These are phyloP conservation scores for Osmoderma eremita DNA, from an alignment of 2,888 invertebrate species.

Conservation along the genomic window DNA sequence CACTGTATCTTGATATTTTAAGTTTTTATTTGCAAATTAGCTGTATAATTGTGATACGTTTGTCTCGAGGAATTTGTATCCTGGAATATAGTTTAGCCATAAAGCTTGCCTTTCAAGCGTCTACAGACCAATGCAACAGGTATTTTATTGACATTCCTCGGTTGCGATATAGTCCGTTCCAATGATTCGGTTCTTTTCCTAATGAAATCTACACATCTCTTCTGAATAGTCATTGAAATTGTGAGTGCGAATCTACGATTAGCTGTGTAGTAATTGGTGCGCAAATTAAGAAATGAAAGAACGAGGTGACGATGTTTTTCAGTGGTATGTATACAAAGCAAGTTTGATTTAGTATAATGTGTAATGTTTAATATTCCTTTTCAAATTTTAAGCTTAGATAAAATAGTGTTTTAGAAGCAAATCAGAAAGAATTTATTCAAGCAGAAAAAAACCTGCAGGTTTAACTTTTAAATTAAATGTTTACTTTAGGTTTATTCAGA, in stretches of 20 bases:
- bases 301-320: no score
- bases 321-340: no score
- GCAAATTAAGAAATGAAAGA: neutral
- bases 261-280: neutral
- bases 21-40: conserved; percentile 22
- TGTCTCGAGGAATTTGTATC: conserved; percentile 2
- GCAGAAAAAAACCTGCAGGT: no score
- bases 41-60: conserved; percentile 9
- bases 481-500: no score
- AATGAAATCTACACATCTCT: neutral
- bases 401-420: no score
- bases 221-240: neutral
- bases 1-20: conserved; percentile 6
- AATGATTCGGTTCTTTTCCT: conserved; percentile 17
- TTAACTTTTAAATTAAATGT: no score
- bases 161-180: neutral
- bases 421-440: no score
- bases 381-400: no score
- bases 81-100: neutral
- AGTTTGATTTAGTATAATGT: no score
- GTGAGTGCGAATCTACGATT: neutral
- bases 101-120: conserved; percentile 11
- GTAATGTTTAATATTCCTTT: no score
- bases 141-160: conserved; percentile 30
- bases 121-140: conserved; percentile 33